Evolutionary conservation across 2,797 vertebrate genomes (phyloP).

Genomic region (Allobates femoralis): DNA sequence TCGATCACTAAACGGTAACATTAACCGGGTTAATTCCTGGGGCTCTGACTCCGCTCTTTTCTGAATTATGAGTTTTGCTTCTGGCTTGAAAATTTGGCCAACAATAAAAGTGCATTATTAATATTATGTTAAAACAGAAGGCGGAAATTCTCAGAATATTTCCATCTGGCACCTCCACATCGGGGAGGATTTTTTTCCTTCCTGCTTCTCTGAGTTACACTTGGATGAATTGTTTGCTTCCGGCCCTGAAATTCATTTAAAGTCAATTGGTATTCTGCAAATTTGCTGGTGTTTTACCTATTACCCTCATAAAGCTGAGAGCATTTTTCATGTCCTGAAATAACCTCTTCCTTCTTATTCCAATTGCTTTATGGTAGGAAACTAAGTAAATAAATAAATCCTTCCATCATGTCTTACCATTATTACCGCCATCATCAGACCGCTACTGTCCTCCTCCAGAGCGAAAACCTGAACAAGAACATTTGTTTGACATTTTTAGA

Average conservation of each 20-base stretch:
- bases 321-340: slow-evolving; percentile 13
- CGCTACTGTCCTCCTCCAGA: neutral
- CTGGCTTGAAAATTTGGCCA: slow-evolving; percentile 28
- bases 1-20: neutral
- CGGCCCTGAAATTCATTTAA: slow-evolving; percentile 34
- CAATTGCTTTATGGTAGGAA: neutral
- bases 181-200: neutral
- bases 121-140: slow-evolving; percentile 39
- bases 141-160: slow-evolving; percentile 26
- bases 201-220: slow-evolving; percentile 19
- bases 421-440: neutral
- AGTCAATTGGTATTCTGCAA: slow-evolving; percentile 31
- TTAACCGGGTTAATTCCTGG: neutral
- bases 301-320: slow-evolving; percentile 4
- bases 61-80: slow-evolving; percentile 22
- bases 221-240: slow-evolving; percentile 36
- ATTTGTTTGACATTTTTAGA: too few species aligned
- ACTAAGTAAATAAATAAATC: neutral
- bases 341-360: neutral
- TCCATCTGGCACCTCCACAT: slow-evolving; percentile 28
- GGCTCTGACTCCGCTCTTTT: neutral
- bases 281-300: slow-evolving; percentile 6
- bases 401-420: neutral
- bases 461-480: too few species aligned
- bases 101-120: slow-evolving; percentile 30